phyloP scores from a whole-genome alignment of 1,140 invertebrate species.

The Macrostomum lignano region DNA sequence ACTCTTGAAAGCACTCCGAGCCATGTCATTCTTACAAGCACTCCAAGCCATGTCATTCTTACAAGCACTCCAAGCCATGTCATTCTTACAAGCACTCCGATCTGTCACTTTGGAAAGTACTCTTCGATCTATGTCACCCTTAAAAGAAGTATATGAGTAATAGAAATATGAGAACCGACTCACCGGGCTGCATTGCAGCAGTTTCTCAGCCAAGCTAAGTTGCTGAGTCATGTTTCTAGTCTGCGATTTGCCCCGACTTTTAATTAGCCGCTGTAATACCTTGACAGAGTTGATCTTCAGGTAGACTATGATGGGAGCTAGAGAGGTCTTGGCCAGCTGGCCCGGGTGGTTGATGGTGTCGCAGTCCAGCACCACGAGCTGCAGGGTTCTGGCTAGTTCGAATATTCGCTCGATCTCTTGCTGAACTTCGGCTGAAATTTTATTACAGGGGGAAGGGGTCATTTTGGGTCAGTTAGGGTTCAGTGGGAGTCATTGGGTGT shows the following conservation, averaged over 20 bases:
- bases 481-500: too few species aligned
- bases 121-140: too few species aligned
- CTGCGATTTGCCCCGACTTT: conserved; percentile 91
- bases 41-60: too few species aligned
- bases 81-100: too few species aligned
- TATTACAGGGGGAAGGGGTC: too few species aligned
- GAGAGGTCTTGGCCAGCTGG: conserved; percentile 85
- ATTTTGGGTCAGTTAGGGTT: too few species aligned
- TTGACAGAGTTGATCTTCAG: conserved; percentile 96
- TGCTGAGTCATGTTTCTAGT: conserved; percentile 86
- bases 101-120: too few species aligned
- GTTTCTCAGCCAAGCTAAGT: conserved; percentile 93
- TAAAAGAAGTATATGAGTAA: too few species aligned
- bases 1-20: too few species aligned
- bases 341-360: conserved; percentile 99
- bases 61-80: too few species aligned
- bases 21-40: too few species aligned
- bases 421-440: conserved; percentile 51
- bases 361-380: conserved; percentile 87
- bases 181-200: conserved; percentile 67
- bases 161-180: too few species aligned
- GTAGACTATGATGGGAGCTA: conserved; percentile 92
- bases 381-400: conserved; percentile 72
- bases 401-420: conserved; percentile 97
- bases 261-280: conserved; percentile 87